These are phyloP conservation scores for Microplitis mediator DNA, from an alignment of 1,140 invertebrate species.

Conservation along the genomic window DNA sequence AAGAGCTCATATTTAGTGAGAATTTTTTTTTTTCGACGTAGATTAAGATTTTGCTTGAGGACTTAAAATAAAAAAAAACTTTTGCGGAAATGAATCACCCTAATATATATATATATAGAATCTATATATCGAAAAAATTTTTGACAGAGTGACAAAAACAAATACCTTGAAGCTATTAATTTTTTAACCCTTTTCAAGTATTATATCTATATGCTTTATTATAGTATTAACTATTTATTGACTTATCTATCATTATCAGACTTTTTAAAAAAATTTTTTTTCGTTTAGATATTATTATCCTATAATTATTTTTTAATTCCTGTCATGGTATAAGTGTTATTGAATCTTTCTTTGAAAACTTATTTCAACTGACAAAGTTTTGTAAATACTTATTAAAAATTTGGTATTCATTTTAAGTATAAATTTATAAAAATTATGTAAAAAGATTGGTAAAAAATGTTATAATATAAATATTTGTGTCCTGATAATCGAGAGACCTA, in stretches of 20 bases:
- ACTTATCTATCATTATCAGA: conserved; percentile 17
- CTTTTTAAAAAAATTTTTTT: not conserved
- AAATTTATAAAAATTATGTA: not conserved
- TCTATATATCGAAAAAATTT: too few relatives aligned
- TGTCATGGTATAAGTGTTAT: not conserved
- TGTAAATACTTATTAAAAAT: not conserved
- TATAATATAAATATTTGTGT: not conserved
- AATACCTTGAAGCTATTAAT: not conserved
- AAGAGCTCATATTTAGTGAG: too few relatives aligned
- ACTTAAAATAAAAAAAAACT: too few relatives aligned
- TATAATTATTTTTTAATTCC: not conserved
- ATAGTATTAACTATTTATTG: conserved; percentile 3
- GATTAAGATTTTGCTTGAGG: too few relatives aligned
- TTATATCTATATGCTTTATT: not conserved
- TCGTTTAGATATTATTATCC: not conserved
- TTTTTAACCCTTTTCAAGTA: not conserved
- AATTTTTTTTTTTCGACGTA: too few relatives aligned
- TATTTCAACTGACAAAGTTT: not conserved
- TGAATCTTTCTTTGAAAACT: not conserved
- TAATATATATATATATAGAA: too few relatives aligned
- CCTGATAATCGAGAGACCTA: not conserved
- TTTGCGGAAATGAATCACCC: too few relatives aligned
- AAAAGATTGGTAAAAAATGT: not conserved
- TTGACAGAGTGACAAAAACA: too few relatives aligned
- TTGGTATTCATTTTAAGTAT: not conserved